Percentiles rank a stretch among this genome's conserved stretches.
phyloP scores from a whole-genome alignment of 2,113 vertebrate species.

The Coryphaenoides rupestris region DNA sequence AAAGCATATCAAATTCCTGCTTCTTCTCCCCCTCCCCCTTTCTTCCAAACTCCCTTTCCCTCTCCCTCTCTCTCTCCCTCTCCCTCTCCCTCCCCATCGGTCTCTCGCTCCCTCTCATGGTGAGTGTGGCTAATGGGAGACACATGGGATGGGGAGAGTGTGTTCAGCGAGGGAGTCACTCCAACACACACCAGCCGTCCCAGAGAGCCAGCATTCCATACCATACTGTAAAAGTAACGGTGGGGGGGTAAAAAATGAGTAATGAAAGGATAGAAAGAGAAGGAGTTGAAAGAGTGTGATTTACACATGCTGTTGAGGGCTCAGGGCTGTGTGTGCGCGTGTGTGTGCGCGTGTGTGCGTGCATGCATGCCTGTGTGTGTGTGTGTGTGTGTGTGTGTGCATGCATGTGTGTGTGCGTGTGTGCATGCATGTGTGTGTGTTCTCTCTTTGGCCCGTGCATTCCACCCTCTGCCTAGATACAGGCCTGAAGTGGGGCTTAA shows the following conservation, averaged over 20 bases:
- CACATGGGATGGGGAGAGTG: constrained; percentile 74
- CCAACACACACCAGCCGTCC: constrained; percentile 65
- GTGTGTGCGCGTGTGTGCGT: neutral
- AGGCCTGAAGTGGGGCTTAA: neutral
- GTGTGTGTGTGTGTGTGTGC: constrained; percentile 10
- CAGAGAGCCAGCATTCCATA: constrained; percentile 59
- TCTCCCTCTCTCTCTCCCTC: neutral
- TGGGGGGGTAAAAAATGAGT: neutral
- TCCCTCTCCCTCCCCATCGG: constrained; percentile 13
- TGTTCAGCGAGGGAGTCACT: constrained; percentile 66
- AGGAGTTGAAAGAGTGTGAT: constrained; percentile 55
- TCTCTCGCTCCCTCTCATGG: constrained; percentile 44
- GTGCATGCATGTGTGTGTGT: neutral
- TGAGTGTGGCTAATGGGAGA: constrained; percentile 75
- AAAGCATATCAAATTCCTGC: constrained; percentile 69
- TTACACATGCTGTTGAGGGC: constrained; percentile 49
- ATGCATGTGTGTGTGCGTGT: constrained; percentile 19
- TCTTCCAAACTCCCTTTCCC: constrained; percentile 16
- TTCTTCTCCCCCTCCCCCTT: constrained; percentile 38
- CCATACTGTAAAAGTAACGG: constrained; percentile 44
- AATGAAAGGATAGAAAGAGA: constrained; percentile 27
- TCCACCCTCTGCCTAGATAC: neutral
- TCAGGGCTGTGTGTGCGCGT: constrained; percentile 43
- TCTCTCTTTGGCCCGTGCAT: neutral
- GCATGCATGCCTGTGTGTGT: neutral